Percentiles rank a stretch among this genome's conserved stretches.
Evolutionary conservation across 2,113 vertebrate genomes (phyloP).

Genomic region (Corvus moneduloides): DNA sequence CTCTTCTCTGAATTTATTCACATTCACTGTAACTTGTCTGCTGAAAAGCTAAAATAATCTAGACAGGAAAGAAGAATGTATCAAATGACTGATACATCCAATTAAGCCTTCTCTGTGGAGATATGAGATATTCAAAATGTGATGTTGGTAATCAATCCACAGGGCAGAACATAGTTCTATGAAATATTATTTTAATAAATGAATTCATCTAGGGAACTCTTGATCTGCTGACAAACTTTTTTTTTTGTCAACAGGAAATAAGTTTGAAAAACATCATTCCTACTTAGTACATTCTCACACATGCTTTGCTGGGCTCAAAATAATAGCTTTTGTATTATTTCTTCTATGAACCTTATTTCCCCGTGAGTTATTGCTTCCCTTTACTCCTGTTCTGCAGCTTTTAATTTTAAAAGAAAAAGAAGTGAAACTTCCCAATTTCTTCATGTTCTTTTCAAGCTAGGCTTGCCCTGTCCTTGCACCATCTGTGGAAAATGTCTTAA

Average conservation of each 20-base stretch:
- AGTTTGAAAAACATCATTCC: background rate
- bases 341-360: background rate
- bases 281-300: background rate
- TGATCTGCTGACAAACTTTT: background rate
- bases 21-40: background rate
- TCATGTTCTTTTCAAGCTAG: background rate
- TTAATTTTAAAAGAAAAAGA: background rate
- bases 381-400: background rate
- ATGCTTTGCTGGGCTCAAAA: background rate
- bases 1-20: slow-evolving; percentile 21
- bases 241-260: background rate
- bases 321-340: background rate
- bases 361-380: background rate
- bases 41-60: background rate
- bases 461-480: background rate
- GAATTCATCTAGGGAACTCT: background rate
- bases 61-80: slow-evolving; percentile 7
- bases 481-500: background rate
- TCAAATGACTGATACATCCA: slow-evolving; percentile 45
- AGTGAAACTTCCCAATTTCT: background rate
- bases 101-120: slow-evolving; percentile 36
- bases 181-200: slow-evolving; percentile 62
- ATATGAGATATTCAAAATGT: background rate
- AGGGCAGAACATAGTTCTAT: background rate
- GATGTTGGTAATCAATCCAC: slow-evolving; percentile 19